Conservation (phyloP, 2,888 invertebrate species). For the Trichogramma dendrolimi region DNA sequence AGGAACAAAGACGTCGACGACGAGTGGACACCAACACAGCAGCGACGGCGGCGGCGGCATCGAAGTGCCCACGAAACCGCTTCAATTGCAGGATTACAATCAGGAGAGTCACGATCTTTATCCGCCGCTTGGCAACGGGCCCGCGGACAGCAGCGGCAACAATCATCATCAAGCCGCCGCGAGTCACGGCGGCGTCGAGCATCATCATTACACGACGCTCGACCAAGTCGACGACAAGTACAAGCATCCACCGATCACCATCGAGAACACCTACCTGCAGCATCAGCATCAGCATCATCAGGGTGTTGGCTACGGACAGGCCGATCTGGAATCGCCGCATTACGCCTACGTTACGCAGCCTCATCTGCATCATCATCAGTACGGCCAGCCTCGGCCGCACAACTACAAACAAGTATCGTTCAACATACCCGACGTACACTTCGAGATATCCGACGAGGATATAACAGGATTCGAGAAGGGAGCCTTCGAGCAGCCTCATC, state of each 20-base stretch:
- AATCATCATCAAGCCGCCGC: slow-evolving; percentile 1
- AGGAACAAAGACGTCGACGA: not conserved
- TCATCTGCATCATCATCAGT: not conserved
- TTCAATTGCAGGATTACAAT: slow-evolving; percentile 20
- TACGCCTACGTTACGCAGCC: not conserved
- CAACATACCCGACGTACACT: slow-evolving; percentile 9
- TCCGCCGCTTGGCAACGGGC: slow-evolving; percentile 20
- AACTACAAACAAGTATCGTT: not conserved
- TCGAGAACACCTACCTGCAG: not conserved
- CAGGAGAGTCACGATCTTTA: slow-evolving; percentile 19
- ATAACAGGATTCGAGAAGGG: slow-evolving; percentile 18
- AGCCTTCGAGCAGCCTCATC: not conserved
- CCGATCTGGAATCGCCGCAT: not conserved
- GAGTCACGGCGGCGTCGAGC: not conserved
- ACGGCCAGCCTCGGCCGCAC: not conserved
- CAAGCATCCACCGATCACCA: not conserved
- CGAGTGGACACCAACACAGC: not conserved
- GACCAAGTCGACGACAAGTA: not conserved
- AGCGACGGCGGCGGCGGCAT: not conserved
- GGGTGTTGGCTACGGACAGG: not conserved
- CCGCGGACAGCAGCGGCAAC: slow-evolving; percentile 3
- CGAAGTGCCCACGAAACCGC: not conserved
- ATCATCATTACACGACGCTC: not conserved
- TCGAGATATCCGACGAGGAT: slow-evolving; percentile 20
- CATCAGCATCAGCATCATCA: not conserved